These are phyloP conservation scores for Cremastinae sp. DNA, from an alignment of 2,888 invertebrate genomes.

Conservation along the genomic window DNA sequence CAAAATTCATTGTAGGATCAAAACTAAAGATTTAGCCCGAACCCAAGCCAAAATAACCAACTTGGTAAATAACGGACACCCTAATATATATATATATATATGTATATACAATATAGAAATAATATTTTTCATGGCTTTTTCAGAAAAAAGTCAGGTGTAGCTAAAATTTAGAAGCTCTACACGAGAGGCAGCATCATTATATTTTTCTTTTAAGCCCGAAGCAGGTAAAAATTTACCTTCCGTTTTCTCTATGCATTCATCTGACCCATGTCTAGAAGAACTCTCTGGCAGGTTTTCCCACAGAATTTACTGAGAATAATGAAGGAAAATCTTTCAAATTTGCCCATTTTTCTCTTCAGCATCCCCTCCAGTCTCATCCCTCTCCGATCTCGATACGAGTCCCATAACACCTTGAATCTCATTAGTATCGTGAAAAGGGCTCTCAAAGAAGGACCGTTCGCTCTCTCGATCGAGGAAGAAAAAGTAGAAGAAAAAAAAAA, in stretches of 20 bases:
- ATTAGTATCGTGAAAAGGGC: constrained; percentile 15
- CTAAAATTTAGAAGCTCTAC: too few species aligned
- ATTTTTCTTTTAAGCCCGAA: neutral
- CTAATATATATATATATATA: too few species aligned
- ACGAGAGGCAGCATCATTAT: too few species aligned
- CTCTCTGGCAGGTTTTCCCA: neutral
- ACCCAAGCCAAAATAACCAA: too few species aligned
- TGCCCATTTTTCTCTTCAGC: neutral
- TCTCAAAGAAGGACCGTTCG: constrained; percentile 1
- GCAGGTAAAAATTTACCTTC: constrained; percentile 17
- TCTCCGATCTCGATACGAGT: constrained; percentile 7
- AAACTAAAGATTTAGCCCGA: too few species aligned
- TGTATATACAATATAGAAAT: constrained; percentile 78
- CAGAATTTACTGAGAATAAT: neutral
- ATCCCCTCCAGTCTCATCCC: constrained; percentile 14
- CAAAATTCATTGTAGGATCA: too few species aligned
- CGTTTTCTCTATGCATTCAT: too few species aligned
- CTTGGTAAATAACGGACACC: too few species aligned
- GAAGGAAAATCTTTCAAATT: neutral
- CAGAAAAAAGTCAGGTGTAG: neutral
- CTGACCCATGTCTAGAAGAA: too few species aligned
- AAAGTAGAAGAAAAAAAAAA: neutral
- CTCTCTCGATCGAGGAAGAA: neutral
- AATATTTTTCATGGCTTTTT: neutral
- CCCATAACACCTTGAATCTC: neutral